Conservation (phyloP, 2,888 invertebrate species). For the Acleris laterana region DNA sequence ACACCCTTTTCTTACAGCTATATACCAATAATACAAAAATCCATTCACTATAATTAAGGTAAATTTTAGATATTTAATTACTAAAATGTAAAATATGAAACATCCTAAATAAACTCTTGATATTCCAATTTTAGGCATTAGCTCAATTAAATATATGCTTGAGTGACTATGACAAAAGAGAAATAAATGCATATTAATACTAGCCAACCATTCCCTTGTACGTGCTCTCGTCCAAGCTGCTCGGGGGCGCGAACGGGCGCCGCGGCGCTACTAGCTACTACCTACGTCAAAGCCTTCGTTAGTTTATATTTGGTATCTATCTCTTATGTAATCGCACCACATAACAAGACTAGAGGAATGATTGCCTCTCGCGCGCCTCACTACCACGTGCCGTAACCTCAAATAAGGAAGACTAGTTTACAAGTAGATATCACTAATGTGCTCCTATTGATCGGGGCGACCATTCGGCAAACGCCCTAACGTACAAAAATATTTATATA, state of each 20-base stretch:
- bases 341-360: conserved; percentile 82
- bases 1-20: conserved; percentile 83
- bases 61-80: conserved; percentile 84
- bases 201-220: conserved; percentile 76
- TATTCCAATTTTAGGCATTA: conserved; percentile 84
- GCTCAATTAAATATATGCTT: conserved; percentile 82
- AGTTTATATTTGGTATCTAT: conserved; percentile 79
- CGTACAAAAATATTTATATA: conserved; percentile 68
- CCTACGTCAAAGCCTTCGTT: conserved; percentile 74
- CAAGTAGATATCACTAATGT: conserved; percentile 81
- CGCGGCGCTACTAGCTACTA: conserved; percentile 61
- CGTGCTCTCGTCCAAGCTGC: conserved; percentile 77
- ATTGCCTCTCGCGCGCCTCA: conserved; percentile 76
- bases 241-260: conserved; percentile 51
- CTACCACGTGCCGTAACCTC: conserved; percentile 57
- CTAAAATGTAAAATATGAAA: conserved; percentile 85
- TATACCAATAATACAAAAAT: conserved; percentile 85
- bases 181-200: conserved; percentile 84
- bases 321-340: conserved; percentile 78
- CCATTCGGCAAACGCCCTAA: conserved; percentile 60
- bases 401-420: conserved; percentile 83
- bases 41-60: conserved; percentile 84
- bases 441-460: conserved; percentile 71
- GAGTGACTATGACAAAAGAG: conserved; percentile 82
- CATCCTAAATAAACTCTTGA: conserved; percentile 85